phyloP scores from a whole-genome alignment of 1,140 invertebrate genomes.

The Zophobas atratus region DNA sequence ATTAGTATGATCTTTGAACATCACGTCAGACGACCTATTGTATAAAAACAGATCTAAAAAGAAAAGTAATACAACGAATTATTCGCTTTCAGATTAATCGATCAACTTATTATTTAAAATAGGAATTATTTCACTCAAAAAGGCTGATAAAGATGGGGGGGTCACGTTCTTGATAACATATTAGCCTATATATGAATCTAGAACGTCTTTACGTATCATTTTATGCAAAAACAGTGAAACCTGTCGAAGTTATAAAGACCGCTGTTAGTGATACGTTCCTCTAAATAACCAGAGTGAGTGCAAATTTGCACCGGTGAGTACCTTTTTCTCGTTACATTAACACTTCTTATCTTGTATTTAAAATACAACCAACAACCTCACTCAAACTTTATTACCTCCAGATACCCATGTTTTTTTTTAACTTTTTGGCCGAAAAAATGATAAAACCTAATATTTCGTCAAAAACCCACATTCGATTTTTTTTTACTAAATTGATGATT shows the following conservation, averaged over 20 bases:
- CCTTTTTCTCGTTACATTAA: neutral
- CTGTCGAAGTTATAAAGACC: neutral
- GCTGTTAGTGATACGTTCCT: neutral
- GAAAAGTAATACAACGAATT: neutral
- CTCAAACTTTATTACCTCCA: too few relatives aligned
- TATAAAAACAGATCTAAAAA: too few relatives aligned
- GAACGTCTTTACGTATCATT: constrained; percentile 5
- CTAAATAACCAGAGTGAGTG: neutral
- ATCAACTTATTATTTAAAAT: neutral
- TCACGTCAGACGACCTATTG: neutral
- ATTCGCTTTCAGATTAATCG: neutral
- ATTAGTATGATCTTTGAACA: neutral
- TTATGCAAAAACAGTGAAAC: constrained; percentile 33
- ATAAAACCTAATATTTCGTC: too few relatives aligned
- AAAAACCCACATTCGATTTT: too few relatives aligned
- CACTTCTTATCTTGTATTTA: too few relatives aligned
- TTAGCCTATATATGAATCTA: constrained; percentile 35
- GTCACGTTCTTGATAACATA: constrained; percentile 27
- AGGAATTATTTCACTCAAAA: neutral
- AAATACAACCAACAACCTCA: too few relatives aligned
- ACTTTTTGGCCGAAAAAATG: too few relatives aligned
- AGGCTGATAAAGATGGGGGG: constrained; percentile 16
- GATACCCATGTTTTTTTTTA: too few relatives aligned
- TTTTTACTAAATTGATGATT: too few relatives aligned
- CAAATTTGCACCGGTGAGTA: constrained; percentile 3